Conservation (phyloP, 2,113 vertebrate genomes). For the Trichechus manatus region DNA sequence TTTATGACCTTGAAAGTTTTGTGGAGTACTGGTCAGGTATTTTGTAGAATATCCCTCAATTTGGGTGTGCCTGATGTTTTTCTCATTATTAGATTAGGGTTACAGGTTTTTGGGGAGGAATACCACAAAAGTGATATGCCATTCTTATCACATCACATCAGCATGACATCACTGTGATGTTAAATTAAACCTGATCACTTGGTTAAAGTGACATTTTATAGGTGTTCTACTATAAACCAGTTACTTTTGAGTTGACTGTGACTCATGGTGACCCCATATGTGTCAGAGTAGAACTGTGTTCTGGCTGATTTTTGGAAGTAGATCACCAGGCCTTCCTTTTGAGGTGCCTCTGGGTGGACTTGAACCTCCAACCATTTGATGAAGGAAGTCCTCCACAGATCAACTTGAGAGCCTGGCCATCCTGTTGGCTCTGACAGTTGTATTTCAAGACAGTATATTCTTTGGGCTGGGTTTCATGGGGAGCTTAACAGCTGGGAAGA, state of each 20-base stretch:
- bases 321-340: too few species aligned
- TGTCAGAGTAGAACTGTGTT: too few species aligned
- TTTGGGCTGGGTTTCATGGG: not conserved
- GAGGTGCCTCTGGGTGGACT: too few species aligned
- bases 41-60: not conserved
- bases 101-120: not conserved
- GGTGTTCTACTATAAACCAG: not conserved
- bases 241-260: too few species aligned
- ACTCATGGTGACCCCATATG: too few species aligned
- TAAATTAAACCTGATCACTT: not conserved
- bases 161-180: not conserved
- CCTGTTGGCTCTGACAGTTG: not conserved
- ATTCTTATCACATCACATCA: not conserved
- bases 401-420: not conserved
- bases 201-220: not conserved
- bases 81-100: not conserved
- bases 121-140: too few species aligned
- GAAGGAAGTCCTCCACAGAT: too few species aligned
- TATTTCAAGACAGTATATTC: not conserved
- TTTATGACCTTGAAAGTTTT: not conserved
- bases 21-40: not conserved
- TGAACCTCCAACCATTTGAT: too few species aligned
- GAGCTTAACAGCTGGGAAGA: not conserved
- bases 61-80: not conserved
- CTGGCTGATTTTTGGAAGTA: too few species aligned